Conservation (phyloP, 2,888 invertebrate genomes). For the Lysandra bellargus region DNA sequence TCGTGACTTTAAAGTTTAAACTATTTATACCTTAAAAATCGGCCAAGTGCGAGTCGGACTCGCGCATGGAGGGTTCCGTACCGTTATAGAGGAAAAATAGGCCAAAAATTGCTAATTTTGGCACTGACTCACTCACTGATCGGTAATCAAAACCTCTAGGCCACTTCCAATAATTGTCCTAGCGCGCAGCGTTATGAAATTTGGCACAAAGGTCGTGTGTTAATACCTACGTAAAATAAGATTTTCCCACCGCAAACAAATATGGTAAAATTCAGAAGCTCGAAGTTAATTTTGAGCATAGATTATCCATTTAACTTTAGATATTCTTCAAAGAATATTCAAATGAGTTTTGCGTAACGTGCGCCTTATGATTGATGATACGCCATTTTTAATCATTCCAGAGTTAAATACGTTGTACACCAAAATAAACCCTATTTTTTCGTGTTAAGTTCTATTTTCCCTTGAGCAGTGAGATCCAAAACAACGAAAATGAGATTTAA, state of each 20-base stretch:
- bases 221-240: no score
- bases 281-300: conserved; percentile 7
- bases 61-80: no score
- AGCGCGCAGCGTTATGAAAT: no score
- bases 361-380: conserved; percentile 27
- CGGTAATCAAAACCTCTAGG: no score
- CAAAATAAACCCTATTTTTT: neutral
- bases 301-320: conserved; percentile 20
- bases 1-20: no score
- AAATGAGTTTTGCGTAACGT: conserved; percentile 25
- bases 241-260: neutral
- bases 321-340: conserved; percentile 29
- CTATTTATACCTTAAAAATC: no score
- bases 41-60: no score
- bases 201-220: no score
- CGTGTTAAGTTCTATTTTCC: neutral
- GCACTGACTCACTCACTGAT: no score
- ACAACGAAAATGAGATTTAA: conserved; percentile 23
- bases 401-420: neutral
- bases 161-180: no score
- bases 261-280: conserved; percentile 3
- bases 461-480: neutral
- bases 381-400: conserved; percentile 27
- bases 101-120: no score
- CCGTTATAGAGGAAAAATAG: no score